Percentiles rank a stretch among this genome's conserved stretches.
phyloP scores from a whole-genome alignment of 1,140 invertebrate species.

The Tetranychus urticae region DNA sequence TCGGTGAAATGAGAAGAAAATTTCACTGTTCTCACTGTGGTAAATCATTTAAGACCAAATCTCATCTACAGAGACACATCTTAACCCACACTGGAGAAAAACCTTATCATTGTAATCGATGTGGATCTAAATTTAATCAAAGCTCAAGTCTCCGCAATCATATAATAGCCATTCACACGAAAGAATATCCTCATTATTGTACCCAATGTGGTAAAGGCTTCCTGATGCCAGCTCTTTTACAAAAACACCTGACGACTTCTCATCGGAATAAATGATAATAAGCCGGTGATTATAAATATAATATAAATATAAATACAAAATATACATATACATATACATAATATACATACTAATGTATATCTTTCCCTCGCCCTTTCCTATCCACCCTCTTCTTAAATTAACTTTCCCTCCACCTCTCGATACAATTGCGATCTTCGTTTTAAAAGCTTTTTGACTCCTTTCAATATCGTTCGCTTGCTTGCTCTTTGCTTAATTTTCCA shows the following conservation, averaged over 20 bases:
- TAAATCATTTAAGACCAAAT: conserved; percentile 12
- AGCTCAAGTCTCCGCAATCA: conserved; percentile 11
- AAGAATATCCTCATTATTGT: conserved; percentile 12
- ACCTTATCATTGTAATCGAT: conserved; percentile 11
- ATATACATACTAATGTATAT: no score
- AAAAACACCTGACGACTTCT: conserved; percentile 7
- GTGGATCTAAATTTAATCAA: conserved; percentile 11
- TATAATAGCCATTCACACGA: conserved; percentile 12
- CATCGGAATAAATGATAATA: background rate
- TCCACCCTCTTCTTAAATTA: no score
- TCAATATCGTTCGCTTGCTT: no score
- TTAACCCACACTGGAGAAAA: conserved; percentile 12
- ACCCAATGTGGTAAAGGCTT: conserved; percentile 9
- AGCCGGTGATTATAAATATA: no score
- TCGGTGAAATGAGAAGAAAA: conserved; percentile 6
- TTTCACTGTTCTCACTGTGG: conserved; percentile 12
- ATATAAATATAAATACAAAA: no score
- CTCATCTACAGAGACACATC: conserved; percentile 11
- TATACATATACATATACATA: no score
- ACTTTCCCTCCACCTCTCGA: no score
- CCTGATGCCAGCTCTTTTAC: conserved; percentile 10
- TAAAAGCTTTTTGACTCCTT: no score
- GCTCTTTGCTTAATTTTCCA: no score
- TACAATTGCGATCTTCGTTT: no score
- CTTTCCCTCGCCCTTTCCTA: no score